A percentile compares a stretch with the other conserved stretches of the same genome.
These are phyloP conservation scores for Eonycteris spelaea DNA, from an alignment of 2,113 vertebrate species.

Conservation along the genomic window DNA sequence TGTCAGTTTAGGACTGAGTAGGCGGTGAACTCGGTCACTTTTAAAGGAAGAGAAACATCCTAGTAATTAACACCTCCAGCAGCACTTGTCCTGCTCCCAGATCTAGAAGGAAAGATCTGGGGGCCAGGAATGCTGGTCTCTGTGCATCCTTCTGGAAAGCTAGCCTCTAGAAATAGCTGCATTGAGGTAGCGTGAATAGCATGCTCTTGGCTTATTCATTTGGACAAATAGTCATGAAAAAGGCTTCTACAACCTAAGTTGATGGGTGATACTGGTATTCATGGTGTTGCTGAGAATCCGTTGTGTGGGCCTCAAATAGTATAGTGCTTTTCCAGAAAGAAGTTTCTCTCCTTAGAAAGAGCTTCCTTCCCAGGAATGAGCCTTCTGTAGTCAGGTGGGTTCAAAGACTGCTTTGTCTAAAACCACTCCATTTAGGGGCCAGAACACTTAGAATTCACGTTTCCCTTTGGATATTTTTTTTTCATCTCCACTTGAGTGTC, in stretches of 20 bases:
- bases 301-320: neutral
- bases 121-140: neutral
- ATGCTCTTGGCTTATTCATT: neutral
- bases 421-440: neutral
- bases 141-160: neutral
- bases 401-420: neutral
- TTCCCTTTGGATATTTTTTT: neutral
- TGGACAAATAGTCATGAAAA: neutral
- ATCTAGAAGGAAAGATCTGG: neutral
- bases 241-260: neutral
- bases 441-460: neutral
- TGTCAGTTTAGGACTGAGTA: neutral
- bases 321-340: neutral
- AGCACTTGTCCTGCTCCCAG: neutral
- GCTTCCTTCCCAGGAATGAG: neutral
- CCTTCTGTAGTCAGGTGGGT: neutral
- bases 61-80: neutral
- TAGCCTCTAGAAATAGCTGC: neutral
- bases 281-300: neutral
- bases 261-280: neutral
- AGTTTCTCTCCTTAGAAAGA: neutral
- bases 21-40: neutral
- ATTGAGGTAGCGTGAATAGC: rapidly evolving
- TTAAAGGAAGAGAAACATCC: neutral
- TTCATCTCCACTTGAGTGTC: neutral